These are phyloP conservation scores for Mus minutoides DNA, from an alignment of 2,797 vertebrate species.

Conservation along the genomic window DNA sequence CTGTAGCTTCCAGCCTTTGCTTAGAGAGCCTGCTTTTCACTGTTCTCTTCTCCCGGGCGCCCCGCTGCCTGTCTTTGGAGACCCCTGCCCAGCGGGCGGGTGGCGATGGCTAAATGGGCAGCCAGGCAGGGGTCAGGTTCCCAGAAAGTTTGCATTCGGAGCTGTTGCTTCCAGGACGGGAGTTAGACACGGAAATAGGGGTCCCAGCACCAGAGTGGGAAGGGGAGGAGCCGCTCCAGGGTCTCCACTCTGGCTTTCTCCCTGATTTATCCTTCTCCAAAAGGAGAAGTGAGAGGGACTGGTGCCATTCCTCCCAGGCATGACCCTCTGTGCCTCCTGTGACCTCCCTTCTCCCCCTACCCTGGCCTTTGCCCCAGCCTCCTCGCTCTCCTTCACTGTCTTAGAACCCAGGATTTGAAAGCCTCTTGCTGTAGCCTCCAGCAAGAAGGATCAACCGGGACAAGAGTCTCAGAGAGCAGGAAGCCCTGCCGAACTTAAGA, in stretches of 20 bases:
- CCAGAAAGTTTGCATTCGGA: conserved; percentile 70
- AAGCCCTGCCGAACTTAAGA: conserved; percentile 6
- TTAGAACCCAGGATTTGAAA: conserved; percentile 33
- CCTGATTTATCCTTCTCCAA: not conserved
- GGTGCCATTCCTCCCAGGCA: not conserved
- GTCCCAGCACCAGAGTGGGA: not conserved
- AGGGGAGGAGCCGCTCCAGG: not conserved
- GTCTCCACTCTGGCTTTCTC: not conserved
- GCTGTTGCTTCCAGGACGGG: conserved; percentile 22
- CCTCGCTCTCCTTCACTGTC: not conserved
- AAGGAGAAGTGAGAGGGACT: not conserved
- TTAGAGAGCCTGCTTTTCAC: not conserved
- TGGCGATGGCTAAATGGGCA: not conserved
- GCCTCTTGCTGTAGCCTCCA: not conserved
- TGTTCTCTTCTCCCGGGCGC: not conserved
- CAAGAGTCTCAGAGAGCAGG: not conserved
- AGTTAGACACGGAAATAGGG: not conserved
- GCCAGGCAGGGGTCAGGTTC: conserved; percentile 47
- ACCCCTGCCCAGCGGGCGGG: not conserved
- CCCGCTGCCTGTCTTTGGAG: not conserved
- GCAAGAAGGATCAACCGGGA: not conserved
- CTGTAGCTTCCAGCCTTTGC: not conserved
- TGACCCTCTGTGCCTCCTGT: not conserved
- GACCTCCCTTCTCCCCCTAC: not conserved
- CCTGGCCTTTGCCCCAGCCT: not conserved